These are phyloP conservation scores for Apamea anceps DNA, from an alignment of 2,888 invertebrate genomes.

Conservation along the genomic window DNA sequence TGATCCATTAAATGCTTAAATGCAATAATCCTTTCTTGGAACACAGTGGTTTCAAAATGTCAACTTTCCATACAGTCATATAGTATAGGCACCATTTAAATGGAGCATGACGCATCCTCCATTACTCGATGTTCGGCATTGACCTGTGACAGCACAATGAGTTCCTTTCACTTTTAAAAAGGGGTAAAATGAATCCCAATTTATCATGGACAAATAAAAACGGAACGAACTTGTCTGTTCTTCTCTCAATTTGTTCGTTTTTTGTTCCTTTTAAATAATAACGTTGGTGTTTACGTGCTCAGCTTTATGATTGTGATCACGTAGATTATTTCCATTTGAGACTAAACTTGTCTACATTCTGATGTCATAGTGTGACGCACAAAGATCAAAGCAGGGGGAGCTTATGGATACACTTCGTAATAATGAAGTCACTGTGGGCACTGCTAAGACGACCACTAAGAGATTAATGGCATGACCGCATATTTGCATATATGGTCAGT, in stretches of 20 bases:
- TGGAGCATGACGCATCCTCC: slow-evolving; percentile 54
- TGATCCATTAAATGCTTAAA: slow-evolving; percentile 16
- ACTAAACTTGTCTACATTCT: slow-evolving; percentile 57
- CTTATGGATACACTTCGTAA: slow-evolving; percentile 52
- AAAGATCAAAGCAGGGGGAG: slow-evolving; percentile 52
- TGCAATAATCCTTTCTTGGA: slow-evolving; percentile 39
- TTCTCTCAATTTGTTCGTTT: slow-evolving; percentile 26
- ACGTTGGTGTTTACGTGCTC: slow-evolving; percentile 52
- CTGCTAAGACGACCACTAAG: slow-evolving; percentile 32
- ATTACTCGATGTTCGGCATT: slow-evolving; percentile 50
- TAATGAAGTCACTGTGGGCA: slow-evolving; percentile 41
- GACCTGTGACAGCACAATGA: slow-evolving; percentile 45
- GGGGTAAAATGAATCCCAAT: slow-evolving; percentile 18
- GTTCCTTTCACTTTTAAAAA: slow-evolving; percentile 55
- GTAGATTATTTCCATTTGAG: slow-evolving; percentile 65
- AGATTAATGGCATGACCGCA: slow-evolving; percentile 37
- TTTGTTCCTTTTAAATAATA: slow-evolving; percentile 49
- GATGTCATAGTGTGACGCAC: slow-evolving; percentile 69
- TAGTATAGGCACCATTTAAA: slow-evolving; percentile 35
- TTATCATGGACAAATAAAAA: not conserved
- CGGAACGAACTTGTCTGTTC: slow-evolving; percentile 5
- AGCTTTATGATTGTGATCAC: slow-evolving; percentile 61
- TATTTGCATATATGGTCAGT: slow-evolving; percentile 22
- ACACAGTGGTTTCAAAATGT: slow-evolving; percentile 46
- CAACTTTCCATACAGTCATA: slow-evolving; percentile 38